These are phyloP conservation scores for Carollia perspicillata DNA, from an alignment of 2,113 vertebrate species.

Conservation along the genomic window DNA sequence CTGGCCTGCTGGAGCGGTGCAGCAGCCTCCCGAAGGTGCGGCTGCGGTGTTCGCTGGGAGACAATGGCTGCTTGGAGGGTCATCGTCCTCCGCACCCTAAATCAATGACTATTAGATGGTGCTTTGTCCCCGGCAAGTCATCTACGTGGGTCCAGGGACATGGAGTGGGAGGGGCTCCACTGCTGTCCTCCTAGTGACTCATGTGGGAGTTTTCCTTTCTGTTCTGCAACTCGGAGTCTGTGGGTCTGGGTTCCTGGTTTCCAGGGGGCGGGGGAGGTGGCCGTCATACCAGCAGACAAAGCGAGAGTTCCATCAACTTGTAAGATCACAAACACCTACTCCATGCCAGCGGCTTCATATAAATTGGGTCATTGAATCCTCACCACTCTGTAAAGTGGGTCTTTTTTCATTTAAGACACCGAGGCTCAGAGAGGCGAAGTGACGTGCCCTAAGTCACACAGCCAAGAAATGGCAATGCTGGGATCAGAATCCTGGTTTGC, in stretches of 20 bases:
- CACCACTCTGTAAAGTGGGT: background rate
- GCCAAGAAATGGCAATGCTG: background rate
- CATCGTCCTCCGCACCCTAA: rapidly evolving
- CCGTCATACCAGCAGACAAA: background rate
- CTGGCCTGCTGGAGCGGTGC: background rate
- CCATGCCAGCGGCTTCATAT: no score
- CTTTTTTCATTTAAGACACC: background rate
- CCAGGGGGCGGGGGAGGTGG: background rate
- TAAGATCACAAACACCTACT: background rate
- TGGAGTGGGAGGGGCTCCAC: no score
- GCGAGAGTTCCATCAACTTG: background rate
- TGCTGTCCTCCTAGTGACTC: background rate
- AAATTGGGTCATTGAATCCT: background rate
- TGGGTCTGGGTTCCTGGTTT: background rate
- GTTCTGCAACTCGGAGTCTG: background rate
- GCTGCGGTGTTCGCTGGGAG: background rate
- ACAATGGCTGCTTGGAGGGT: background rate
- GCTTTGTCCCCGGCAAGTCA: background rate
- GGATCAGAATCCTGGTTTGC: background rate
- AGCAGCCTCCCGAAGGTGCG: background rate
- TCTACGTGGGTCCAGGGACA: background rate
- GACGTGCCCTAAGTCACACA: background rate
- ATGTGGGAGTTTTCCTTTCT: background rate
- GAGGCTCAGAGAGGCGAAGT: background rate
- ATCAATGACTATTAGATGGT: rapidly evolving